These are phyloP conservation scores for Dissostichus mawsoni DNA, from an alignment of 2,113 vertebrate genomes.

Conservation along the genomic window DNA sequence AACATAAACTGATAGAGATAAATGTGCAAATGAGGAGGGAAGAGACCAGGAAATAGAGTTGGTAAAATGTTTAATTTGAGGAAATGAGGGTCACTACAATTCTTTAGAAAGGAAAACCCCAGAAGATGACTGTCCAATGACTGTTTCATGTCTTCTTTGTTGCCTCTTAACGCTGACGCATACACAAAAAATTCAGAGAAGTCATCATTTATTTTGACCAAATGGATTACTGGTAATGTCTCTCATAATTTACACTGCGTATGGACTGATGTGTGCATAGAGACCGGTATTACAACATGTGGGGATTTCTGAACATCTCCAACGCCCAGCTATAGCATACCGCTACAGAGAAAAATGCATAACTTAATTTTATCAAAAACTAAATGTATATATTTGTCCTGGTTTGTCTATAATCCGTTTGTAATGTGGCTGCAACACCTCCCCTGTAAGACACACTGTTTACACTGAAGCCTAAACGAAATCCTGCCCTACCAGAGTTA, in stretches of 20 bases:
- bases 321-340: neutral
- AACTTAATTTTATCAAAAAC: neutral
- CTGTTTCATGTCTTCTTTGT: neutral
- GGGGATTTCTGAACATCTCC: slow-evolving; percentile 29
- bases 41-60: neutral
- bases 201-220: slow-evolving; percentile 36
- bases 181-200: neutral
- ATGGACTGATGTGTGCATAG: slow-evolving; percentile 33
- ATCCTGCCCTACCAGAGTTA: neutral
- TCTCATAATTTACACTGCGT: neutral
- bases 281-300: slow-evolving; percentile 34
- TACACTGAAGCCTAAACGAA: neutral
- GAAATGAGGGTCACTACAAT: neutral
- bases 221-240: slow-evolving; percentile 44
- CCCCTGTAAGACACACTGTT: neutral
- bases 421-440: neutral
- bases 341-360: no score
- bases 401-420: neutral
- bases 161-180: slow-evolving; percentile 23
- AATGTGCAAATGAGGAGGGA: neutral
- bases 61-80: neutral
- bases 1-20: neutral
- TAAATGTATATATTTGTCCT: neutral
- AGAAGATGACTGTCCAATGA: neutral
- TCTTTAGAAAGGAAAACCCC: slow-evolving; percentile 23